Evolutionary conservation across 2,113 vertebrate species (phyloP), one percentile per base, ranked within the genome.

Genomic region (Callithrix jacchus): DNA sequence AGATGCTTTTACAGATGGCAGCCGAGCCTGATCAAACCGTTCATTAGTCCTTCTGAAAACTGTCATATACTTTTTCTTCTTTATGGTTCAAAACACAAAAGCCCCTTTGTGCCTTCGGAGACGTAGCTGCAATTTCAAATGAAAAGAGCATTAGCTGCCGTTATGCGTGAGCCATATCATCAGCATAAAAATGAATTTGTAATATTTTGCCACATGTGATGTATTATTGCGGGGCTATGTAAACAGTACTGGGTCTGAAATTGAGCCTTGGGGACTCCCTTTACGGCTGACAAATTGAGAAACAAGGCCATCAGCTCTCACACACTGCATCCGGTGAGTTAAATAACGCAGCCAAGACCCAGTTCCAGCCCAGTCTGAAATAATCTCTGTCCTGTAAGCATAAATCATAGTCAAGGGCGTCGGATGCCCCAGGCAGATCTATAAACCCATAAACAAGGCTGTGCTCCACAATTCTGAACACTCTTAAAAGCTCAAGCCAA

Each of bases 101-200:
- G 83, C 73, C 96, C 49, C 49, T 95, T 92, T 96, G 96, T 97
- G 89, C 97, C 97, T 95, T 91, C 11, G 3, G 94, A 97, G 98
- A 89, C 96, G 47, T 80, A 79, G 54, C 93, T 96, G 92, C 93
- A 95, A 97, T 97, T 95, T 96, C 95, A 74, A 95, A 95, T 77
- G 93, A 96, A 97, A 98, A 83, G 95, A 82, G 93, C 97, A 96
- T 98, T 97, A 95, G 97, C 98, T 94, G 73, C 89, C 95, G 61
- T 97, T 98, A 95, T 77, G 94, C 93, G 94, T 73, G 98, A 97
- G 94, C 91, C 97, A 42, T 97, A 95, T 97, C 98, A 98, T 98
- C 97, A 97, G 96, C 94, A 92, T 96, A 98, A 98, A 98, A 98
- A 98, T 98, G 95, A 97, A 97, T 98, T 98, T 98, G 98, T 97